These are phyloP conservation scores for Megalops atlanticus DNA, from an alignment of 2,113 vertebrate genomes.

Conservation along the genomic window DNA sequence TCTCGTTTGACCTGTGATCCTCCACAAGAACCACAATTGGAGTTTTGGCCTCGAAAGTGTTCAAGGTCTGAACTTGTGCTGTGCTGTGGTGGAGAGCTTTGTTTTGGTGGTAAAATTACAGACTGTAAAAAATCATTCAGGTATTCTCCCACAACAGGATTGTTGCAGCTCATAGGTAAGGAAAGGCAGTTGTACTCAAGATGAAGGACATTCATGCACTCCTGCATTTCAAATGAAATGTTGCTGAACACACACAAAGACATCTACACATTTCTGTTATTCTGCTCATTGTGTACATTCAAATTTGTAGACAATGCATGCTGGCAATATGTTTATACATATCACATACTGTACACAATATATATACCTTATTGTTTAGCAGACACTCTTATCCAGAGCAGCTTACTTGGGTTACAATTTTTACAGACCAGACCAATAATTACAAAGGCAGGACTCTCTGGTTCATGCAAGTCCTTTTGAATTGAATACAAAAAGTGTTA, in stretches of 20 bases:
- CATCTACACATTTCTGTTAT: no score
- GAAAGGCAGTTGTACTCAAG: background rate
- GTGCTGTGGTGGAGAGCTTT: background rate
- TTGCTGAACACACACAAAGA: background rate
- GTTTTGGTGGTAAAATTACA: background rate
- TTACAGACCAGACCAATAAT: background rate
- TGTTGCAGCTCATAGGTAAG: background rate
- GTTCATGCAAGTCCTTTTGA: background rate
- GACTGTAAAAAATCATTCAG: background rate
- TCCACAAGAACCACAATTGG: background rate
- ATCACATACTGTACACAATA: no score
- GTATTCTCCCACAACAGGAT: background rate
- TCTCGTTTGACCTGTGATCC: background rate
- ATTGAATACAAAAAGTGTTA: no score
- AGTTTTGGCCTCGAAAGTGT: background rate
- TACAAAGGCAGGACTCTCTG: background rate
- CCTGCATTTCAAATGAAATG: background rate
- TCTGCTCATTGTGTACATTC: no score
- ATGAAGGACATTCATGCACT: no score
- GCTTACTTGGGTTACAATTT: no score
- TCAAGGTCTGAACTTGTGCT: background rate
- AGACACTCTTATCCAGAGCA: no score
- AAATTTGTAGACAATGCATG: no score
- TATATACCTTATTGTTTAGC: no score
- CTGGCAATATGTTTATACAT: no score